Percentiles rank a stretch among this genome's conserved stretches.
These are phyloP conservation scores for Sympetrum striolatum DNA, from an alignment of 2,888 invertebrate genomes.

Conservation along the genomic window DNA sequence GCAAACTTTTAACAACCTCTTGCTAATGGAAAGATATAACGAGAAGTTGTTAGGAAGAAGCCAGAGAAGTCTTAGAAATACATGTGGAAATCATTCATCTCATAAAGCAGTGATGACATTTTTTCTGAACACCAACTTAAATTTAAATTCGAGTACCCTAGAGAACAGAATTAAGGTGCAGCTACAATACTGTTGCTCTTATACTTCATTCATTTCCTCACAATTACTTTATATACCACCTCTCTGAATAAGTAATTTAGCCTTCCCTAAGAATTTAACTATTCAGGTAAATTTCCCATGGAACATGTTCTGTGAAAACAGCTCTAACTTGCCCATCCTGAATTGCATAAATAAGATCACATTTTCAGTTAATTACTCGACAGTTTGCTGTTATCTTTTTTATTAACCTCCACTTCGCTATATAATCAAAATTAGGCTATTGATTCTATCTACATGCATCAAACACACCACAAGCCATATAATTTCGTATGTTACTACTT, in stretches of 20 bases:
- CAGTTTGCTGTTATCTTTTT: background rate
- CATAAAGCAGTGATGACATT: background rate
- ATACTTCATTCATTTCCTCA: background rate
- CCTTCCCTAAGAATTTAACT: constrained; percentile 15
- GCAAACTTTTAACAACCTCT: background rate
- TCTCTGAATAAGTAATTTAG: background rate
- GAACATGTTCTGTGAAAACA: constrained; percentile 10
- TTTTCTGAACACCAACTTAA: background rate
- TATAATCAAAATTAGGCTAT: background rate
- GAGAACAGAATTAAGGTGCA: background rate
- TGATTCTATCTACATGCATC: constrained; percentile 27
- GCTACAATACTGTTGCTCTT: background rate
- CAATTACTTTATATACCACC: background rate
- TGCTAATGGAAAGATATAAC: background rate
- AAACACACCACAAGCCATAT: background rate
- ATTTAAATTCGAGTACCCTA: background rate
- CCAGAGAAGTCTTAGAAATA: background rate
- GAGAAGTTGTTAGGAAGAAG: background rate
- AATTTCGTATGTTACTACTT: background rate
- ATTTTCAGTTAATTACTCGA: constrained; percentile 3
- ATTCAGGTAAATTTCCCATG: constrained; percentile 1
- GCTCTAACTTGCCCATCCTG: background rate
- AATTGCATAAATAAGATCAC: constrained; percentile 20
- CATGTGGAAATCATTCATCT: background rate
- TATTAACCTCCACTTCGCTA: background rate